Base-by-base conservation (phyloP, 2,113 vertebrate genomes). In the Upupa epops region DNA sequence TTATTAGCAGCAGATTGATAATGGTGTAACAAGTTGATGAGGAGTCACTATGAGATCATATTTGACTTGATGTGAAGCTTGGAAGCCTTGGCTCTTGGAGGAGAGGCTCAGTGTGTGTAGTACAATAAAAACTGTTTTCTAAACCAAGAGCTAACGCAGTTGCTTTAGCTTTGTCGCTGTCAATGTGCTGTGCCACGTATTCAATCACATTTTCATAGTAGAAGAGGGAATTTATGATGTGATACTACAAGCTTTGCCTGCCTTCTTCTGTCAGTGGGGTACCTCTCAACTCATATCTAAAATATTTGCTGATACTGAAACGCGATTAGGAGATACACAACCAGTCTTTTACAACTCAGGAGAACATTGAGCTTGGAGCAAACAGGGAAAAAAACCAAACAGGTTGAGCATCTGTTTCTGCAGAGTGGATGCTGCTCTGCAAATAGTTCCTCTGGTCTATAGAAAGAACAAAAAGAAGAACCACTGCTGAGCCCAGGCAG, bases 241-340 rank as follows among this genome's bases (percentile, higher is more conserved):
- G 94, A 93, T 87, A 86, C 78, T 56, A 94, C 95, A 96, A 94
- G 89, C 64, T 94, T 91, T 36, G 26, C 93, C 86, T 95, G 86
- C 80, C 83, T 91, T 63, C 88, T 89, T 80, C 94, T 94, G 92
- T 97, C 94, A 95, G 83, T 86, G 88, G 90, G 91, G 84, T 93
- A 95, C 91, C 92, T 95, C 89, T 95, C 85, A 85, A 95, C 84
- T 97, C 88, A 75, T 63, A 88, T 82, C 87, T 95, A 88, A 96
- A 95, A 94, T 96, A 97, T 97, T 95, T 95, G 88, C 96, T 93
- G 95, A 95, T 91, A 90, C 90, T 83, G 90, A 87, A 92, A 96
- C 52, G 37, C 78, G 88, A 86, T 88, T 87, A 73, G 69, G 81
- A 93, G 92, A 82, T 46, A 93, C 66, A 87, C 79, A 85, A 73